Evolutionary conservation across 2,113 vertebrate species (phyloP).

Genomic region (Psittacula cyanocephala): DNA sequence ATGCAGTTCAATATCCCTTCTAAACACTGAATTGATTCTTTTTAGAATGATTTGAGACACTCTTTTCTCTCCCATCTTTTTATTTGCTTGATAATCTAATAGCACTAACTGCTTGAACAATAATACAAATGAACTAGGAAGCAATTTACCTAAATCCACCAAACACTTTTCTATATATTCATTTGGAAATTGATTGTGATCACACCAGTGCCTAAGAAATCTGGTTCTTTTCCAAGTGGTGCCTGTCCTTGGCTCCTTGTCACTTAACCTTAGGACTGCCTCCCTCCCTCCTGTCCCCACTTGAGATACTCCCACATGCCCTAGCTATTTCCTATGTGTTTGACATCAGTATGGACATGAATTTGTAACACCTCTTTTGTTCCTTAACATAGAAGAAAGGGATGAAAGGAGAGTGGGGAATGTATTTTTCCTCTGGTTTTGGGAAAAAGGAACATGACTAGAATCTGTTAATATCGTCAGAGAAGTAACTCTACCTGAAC

Average conservation of each 20-base stretch:
- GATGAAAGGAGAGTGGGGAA: background rate
- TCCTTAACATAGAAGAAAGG: background rate
- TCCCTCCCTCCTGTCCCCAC: background rate
- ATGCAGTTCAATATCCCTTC: background rate
- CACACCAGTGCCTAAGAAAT: background rate
- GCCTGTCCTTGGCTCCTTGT: background rate
- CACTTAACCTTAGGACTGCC: background rate
- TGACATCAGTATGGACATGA: background rate
- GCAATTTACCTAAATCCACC: background rate
- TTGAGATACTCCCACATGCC: background rate
- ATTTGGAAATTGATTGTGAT: background rate
- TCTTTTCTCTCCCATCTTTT: background rate
- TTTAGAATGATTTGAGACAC: background rate
- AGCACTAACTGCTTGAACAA: background rate
- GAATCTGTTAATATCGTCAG: background rate
- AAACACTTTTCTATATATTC: background rate
- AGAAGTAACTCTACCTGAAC: background rate
- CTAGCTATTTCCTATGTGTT: background rate
- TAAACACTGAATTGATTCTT: background rate
- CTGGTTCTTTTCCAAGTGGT: background rate
- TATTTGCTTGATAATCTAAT: background rate
- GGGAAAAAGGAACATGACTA: background rate
- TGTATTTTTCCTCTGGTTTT: background rate
- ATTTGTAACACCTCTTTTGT: background rate
- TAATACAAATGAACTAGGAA: background rate